These are phyloP conservation scores for Drosophila paranaensis DNA, from an alignment of 2,888 invertebrate genomes.

Conservation along the genomic window DNA sequence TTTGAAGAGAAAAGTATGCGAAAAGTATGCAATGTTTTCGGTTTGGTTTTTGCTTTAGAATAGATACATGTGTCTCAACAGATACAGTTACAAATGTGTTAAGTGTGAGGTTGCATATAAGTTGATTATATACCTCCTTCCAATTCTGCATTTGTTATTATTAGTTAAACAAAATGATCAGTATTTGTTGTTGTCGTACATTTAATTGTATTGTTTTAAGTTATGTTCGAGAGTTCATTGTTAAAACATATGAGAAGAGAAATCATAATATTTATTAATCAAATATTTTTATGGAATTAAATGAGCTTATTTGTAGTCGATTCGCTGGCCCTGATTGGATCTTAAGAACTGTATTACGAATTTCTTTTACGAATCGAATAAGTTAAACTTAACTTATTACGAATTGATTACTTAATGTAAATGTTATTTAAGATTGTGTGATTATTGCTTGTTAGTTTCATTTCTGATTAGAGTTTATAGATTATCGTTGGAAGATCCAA, in stretches of 20 bases:
- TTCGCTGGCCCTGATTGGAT: slow-evolving; percentile 22
- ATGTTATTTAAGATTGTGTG: neutral
- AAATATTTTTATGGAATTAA: slow-evolving; percentile 36
- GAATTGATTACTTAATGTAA: neutral
- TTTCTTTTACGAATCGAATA: no score
- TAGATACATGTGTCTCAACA: slow-evolving; percentile 58
- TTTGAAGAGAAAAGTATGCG: slow-evolving; percentile 26
- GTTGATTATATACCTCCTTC: slow-evolving; percentile 84
- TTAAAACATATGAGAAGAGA: slow-evolving; percentile 73
- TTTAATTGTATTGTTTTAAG: slow-evolving; percentile 39
- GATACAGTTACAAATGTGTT: slow-evolving; percentile 59
- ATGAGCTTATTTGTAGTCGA: slow-evolving; percentile 23
- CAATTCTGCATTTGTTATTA: slow-evolving; percentile 82
- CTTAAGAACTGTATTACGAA: neutral
- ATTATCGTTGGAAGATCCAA: slow-evolving; percentile 8
- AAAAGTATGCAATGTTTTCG: slow-evolving; percentile 30
- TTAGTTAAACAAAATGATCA: slow-evolving; percentile 36
- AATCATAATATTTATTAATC: slow-evolving; percentile 69
- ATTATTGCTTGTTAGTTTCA: neutral
- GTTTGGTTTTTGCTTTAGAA: slow-evolving; percentile 32
- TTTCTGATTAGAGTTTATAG: neutral
- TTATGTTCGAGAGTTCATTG: slow-evolving; percentile 58
- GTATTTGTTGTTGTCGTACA: slow-evolving; percentile 45
- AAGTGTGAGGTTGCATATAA: slow-evolving; percentile 74
- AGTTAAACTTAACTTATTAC: no score